Evolutionary conservation across 2,888 invertebrate species (phyloP).

Genomic region (Yponomeuta malinellus): DNA sequence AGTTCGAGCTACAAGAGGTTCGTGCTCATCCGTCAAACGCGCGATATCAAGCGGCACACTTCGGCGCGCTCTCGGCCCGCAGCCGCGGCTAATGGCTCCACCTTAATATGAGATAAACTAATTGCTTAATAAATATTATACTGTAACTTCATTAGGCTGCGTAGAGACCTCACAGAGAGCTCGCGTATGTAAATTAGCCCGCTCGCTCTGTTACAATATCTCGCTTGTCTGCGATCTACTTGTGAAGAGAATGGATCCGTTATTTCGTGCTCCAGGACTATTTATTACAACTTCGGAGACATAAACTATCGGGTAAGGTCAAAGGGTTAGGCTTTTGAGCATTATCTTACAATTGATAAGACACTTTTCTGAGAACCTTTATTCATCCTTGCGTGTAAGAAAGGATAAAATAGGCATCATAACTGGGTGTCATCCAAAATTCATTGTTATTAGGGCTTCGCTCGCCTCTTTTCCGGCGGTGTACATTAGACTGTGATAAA

Average conservation of each 20-base stretch:
- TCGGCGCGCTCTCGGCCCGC: conserved; percentile 9
- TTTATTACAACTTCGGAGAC: not conserved
- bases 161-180: conserved; percentile 38
- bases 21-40: conserved; percentile 15
- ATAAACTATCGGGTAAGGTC: conserved; percentile 5
- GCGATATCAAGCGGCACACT: conserved; percentile 12
- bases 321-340: not conserved
- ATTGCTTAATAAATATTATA: conserved; percentile 56
- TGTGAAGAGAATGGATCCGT: conserved; percentile 1
- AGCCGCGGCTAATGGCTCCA: conserved; percentile 43
- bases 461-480: conserved; percentile 14
- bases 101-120: conserved; percentile 57
- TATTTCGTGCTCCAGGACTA: not conserved
- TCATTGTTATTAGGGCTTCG: conserved; percentile 13
- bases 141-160: conserved; percentile 42
- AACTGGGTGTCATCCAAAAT: conserved; percentile 6
- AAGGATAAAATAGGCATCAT: conserved; percentile 10
- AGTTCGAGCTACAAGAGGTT: conserved; percentile 3
- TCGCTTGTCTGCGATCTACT: conserved; percentile 2
- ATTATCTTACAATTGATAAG: conserved; percentile 5
- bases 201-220: conserved; percentile 9
- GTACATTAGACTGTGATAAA: conserved; percentile 53
- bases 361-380: conserved; percentile 4
- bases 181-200: conserved; percentile 27
- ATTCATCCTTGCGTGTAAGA: conserved; percentile 8